These are phyloP conservation scores for Heliconius sara DNA, from an alignment of 2,888 invertebrate species.

Conservation along the genomic window DNA sequence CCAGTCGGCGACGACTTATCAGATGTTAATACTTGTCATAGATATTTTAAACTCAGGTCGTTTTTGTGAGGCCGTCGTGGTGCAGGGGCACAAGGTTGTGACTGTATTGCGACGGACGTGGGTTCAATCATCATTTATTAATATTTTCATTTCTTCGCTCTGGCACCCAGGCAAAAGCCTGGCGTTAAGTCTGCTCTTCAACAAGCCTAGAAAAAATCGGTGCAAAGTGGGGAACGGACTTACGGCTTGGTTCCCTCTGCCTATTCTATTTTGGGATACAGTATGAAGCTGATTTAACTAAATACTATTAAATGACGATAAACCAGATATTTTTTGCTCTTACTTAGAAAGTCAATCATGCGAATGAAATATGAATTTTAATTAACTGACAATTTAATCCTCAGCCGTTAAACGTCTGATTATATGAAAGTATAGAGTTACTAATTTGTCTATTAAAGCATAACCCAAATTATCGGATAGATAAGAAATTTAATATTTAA, in stretches of 20 bases:
- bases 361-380: conserved; percentile 6
- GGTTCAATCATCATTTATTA: too few species aligned
- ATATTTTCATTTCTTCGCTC: too few species aligned
- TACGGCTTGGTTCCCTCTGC: too few species aligned
- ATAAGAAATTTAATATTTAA: background rate
- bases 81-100: too few species aligned
- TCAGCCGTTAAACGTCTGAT: background rate
- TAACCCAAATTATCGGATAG: background rate
- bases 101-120: too few species aligned
- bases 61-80: too few species aligned
- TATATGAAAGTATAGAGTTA: background rate
- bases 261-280: too few species aligned
- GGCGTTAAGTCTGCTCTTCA: too few species aligned
- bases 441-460: background rate
- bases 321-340: conserved; percentile 28
- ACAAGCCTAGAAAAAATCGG: too few species aligned
- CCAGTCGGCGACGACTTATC: conserved; percentile 51
- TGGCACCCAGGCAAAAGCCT: too few species aligned
- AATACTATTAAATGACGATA: conserved; percentile 22
- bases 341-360: conserved; percentile 34
- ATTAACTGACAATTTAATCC: background rate
- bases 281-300: background rate
- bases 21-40: conserved; percentile 43
- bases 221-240: too few species aligned
- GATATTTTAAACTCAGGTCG: conserved; percentile 2